A percentile compares a stretch with the other conserved stretches of the same genome.
Conservation (phyloP, 2,888 invertebrate genomes). For the Mythimna ferrago region DNA sequence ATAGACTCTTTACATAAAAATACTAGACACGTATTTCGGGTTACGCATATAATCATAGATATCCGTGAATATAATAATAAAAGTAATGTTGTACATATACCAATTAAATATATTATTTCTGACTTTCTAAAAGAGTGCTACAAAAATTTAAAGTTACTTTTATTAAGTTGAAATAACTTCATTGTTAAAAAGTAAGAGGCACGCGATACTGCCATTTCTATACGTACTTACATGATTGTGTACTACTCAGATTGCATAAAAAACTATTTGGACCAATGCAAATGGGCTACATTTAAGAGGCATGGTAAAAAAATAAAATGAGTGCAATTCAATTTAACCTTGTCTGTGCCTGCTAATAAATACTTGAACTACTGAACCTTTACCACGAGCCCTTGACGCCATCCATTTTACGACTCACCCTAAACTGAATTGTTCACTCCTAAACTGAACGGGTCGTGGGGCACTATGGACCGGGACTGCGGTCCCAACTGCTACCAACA, state of each 20-base stretch:
- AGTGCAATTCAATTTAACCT: constrained; percentile 8
- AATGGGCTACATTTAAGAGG: neutral
- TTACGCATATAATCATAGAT: too few species aligned
- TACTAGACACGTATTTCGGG: too few species aligned
- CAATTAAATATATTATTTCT: neutral
- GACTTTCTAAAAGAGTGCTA: constrained; percentile 7
- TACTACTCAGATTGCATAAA: constrained; percentile 23
- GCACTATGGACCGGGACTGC: too few species aligned
- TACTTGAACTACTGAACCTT: neutral
- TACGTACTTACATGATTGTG: neutral
- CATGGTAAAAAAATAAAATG: constrained; percentile 1
- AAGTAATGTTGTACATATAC: neutral
- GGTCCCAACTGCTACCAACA: too few species aligned
- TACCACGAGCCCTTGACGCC: too few species aligned
- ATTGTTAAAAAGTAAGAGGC: constrained; percentile 13
- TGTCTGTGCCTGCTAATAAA: neutral
- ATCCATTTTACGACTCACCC: too few species aligned
- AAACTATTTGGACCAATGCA: constrained; percentile 1
- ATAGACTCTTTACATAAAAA: too few species aligned
- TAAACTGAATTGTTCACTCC: too few species aligned
- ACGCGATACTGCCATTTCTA: constrained; percentile 31
- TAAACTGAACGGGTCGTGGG: too few species aligned
- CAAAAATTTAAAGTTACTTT: constrained; percentile 12
- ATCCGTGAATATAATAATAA: too few species aligned
- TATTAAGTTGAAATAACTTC: neutral